Percentiles rank a stretch among this genome's conserved stretches.
These are phyloP conservation scores for Gymnocypris eckloni DNA, from an alignment of 2,797 vertebrate genomes.

Conservation along the genomic window DNA sequence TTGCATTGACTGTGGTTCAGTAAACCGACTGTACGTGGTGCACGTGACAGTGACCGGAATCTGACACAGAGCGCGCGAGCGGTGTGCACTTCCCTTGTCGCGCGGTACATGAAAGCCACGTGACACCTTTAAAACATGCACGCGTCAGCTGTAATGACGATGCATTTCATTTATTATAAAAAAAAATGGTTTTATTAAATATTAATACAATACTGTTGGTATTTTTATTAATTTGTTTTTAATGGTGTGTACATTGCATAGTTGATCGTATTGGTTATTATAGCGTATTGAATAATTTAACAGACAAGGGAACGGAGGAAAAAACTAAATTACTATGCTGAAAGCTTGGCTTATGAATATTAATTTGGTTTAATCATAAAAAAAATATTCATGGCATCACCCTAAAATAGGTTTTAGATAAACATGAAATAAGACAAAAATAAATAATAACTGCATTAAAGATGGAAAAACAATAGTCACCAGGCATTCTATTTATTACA, in stretches of 20 bases:
- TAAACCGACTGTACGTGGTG: neutral
- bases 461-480: neutral
- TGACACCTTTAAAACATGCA: neutral
- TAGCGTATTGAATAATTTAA: neutral
- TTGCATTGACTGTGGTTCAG: neutral
- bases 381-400: neutral
- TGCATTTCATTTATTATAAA: neutral
- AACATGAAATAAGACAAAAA: neutral
- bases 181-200: neutral
- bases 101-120: neutral
- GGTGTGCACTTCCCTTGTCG: neutral
- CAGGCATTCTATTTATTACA: slow-evolving; percentile 1
- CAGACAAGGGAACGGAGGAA: neutral
- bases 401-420: neutral
- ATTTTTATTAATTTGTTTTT: neutral
- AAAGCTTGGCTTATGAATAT: neutral
- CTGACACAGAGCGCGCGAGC: neutral
- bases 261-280: neutral
- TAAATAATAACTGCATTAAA: neutral
- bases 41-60: neutral
- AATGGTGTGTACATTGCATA: neutral
- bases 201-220: neutral
- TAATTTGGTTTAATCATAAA: neutral
- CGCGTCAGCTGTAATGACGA: neutral
- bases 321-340: neutral